Evolutionary conservation across 2,888 invertebrate species (phyloP), one percentile per base, ranked within the genome.

Genomic region (Oxystoma pomonae): DNA sequence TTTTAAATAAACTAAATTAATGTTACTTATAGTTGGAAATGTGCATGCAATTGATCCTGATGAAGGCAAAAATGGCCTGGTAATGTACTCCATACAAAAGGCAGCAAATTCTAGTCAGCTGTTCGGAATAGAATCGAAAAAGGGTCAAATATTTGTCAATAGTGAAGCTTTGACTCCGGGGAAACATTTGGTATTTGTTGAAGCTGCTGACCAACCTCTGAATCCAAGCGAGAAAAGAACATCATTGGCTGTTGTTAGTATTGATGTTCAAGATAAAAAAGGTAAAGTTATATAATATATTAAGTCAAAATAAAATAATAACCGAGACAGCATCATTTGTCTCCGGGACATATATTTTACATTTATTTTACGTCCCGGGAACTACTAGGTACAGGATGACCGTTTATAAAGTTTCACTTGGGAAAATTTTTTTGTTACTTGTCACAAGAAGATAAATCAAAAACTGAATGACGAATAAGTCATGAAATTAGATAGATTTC

Each of bases 41-140:
- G 89, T 94, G 0, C 86, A 87, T 73, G 94, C 95, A 0, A 82
- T 88, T 1, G 95, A 95, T 82, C 91, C 91, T 0, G 94, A 95
- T 78, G 80, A 89, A 58, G 91, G 88, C 1, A 82, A 86, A 57
- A 91, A 91, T 73, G 94, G 95, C 0, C 82, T 89, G 73, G 88
- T 95, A 0, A 77, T 87, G 7, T 79, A 78, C 59, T 69, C 74
- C 1, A 72, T 79, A 1, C 78, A 78, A 64, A 75, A 73, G 64
- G 70, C 76, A 1, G 69, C 72, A 7, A 78, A 77, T 60, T 71
- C 68, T 20, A 83, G 84, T 0, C 84, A 87, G 0, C 90, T 90
- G 0, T 92, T 92, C 74, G 84, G 86, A 74, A 85, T 92, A 58
- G 90, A 92, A 75, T 81, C 86, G 5, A 85, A 87, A 63, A 88